phyloP scores from a whole-genome alignment of 2,888 invertebrate genomes.

The Caenorhabditis angaria region DNA sequence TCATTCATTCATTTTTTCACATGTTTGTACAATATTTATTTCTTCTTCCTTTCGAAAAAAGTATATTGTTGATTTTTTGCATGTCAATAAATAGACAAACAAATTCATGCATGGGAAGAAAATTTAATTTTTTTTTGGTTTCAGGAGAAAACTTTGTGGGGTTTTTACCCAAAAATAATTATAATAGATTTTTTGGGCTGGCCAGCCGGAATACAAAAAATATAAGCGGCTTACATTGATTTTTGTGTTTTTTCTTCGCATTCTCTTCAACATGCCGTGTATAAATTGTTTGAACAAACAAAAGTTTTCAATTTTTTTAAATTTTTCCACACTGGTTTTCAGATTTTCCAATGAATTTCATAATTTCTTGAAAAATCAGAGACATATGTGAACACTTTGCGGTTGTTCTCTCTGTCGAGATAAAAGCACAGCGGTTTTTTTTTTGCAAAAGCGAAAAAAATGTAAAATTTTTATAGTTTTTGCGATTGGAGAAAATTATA shows the following conservation, averaged over 20 bases:
- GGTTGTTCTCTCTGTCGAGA: background rate
- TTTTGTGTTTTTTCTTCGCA: background rate
- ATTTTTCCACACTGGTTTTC: no score
- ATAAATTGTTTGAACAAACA: background rate
- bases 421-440: background rate
- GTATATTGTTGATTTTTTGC: background rate
- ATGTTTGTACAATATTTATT: background rate
- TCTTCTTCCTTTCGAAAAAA: background rate
- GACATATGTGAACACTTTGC: no score
- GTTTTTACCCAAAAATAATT: no score
- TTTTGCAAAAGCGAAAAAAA: background rate
- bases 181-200: background rate
- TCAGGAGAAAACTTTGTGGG: no score
- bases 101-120: background rate
- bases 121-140: background rate
- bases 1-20: background rate
- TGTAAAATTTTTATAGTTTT: background rate
- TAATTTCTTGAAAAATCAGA: no score
- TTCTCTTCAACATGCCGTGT: background rate
- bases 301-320: background rate
- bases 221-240: conserved; percentile 4
- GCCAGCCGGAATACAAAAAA: no score
- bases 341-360: no score
- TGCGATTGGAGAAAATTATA: background rate
- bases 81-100: background rate